phyloP scores from a whole-genome alignment of 1,140 invertebrate genomes.

The Saxidomus purpurata region DNA sequence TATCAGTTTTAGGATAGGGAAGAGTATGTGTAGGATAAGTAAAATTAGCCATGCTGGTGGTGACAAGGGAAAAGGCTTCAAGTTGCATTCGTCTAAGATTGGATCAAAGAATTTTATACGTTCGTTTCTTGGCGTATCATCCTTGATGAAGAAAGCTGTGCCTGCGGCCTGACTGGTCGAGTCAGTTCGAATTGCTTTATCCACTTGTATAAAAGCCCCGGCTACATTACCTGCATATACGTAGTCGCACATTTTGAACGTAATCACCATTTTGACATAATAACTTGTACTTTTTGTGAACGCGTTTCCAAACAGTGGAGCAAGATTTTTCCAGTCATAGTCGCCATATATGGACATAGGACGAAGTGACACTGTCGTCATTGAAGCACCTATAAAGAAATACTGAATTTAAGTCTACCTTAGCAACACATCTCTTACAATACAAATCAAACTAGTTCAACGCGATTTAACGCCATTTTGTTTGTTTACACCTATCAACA shows the following conservation, averaged over 20 bases:
- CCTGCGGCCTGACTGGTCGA: background rate
- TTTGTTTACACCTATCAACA: too few relatives aligned
- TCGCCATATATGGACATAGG: slow-evolving; percentile 6
- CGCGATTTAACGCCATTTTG: background rate
- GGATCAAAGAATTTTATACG: background rate
- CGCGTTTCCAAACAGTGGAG: background rate
- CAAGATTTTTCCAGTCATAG: background rate
- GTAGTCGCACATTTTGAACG: background rate
- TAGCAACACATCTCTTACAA: background rate
- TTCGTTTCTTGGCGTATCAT: background rate
- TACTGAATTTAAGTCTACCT: too few relatives aligned
- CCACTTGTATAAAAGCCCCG: slow-evolving; percentile 10
- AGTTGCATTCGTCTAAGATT: background rate
- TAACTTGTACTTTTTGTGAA: slow-evolving; percentile 1
- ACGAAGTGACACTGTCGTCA: background rate
- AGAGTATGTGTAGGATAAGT: background rate
- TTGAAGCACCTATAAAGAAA: background rate
- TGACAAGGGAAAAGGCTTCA: background rate
- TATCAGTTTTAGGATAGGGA: background rate
- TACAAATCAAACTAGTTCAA: background rate
- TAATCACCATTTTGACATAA: background rate
- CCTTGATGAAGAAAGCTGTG: background rate
- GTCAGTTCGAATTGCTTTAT: background rate
- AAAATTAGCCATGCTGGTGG: background rate
- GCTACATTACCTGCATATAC: slow-evolving; percentile 27